Percentiles rank a stretch among this genome's conserved stretches.
phyloP scores from a whole-genome alignment of 2,113 vertebrate species.

The Cnemophilus loriae region DNA sequence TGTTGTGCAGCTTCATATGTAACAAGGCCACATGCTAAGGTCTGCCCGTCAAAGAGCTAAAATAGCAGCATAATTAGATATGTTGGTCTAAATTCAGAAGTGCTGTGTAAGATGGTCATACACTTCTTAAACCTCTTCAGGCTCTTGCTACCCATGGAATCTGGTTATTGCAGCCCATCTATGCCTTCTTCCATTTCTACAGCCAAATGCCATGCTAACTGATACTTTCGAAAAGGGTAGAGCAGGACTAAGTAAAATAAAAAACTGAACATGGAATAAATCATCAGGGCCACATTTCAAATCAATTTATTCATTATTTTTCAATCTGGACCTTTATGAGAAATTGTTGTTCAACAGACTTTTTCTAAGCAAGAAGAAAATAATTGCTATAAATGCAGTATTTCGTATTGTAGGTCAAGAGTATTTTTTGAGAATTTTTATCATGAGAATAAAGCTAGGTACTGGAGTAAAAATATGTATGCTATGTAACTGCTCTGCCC shows the following conservation, averaged over 20 bases:
- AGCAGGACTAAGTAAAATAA: background rate
- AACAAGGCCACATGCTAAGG: background rate
- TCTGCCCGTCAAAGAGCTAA: background rate
- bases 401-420: background rate
- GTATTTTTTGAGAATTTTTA: background rate
- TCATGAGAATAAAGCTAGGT: background rate
- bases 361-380: background rate
- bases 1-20: background rate
- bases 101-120: background rate
- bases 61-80: background rate
- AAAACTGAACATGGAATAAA: background rate
- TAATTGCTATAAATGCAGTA: background rate
- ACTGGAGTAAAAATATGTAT: background rate
- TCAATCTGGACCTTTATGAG: background rate
- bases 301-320: background rate
- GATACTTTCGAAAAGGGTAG: background rate
- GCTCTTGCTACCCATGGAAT: background rate
- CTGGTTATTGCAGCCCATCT: background rate
- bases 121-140: background rate
- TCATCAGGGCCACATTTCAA: background rate
- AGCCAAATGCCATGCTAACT: background rate
- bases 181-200: background rate
- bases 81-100: conserved; percentile 25
- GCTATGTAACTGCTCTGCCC: background rate
- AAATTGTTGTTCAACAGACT: background rate